Evolutionary conservation across 2,888 invertebrate genomes (phyloP).

Genomic region (Nematopogon swammerdamellus): DNA sequence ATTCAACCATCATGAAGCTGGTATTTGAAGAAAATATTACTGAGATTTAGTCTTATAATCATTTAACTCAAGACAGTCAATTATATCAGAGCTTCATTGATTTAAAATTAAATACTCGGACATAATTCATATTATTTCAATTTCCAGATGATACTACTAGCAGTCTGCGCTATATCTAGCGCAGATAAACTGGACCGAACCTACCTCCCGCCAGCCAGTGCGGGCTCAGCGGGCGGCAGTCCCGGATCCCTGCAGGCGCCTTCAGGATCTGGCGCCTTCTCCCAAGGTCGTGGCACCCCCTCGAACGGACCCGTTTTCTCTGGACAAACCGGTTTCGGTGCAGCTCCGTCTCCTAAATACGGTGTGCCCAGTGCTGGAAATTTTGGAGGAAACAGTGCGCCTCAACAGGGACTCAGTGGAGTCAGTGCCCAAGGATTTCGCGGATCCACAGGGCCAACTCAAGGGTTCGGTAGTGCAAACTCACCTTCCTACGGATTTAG

Average conservation of each 20-base stretch:
- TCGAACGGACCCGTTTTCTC: no score
- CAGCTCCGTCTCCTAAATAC: neutral
- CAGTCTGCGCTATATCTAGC: slow-evolving; percentile 37
- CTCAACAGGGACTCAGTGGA: neutral
- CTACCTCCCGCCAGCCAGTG: slow-evolving; percentile 34
- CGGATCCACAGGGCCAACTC: neutral
- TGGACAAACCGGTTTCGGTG: neutral
- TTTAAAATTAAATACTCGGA: no score
- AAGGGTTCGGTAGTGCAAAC: neutral
- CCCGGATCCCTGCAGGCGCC: slow-evolving; percentile 37
- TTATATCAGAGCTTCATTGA: no score
- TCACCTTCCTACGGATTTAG: neutral
- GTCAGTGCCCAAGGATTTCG: neutral
- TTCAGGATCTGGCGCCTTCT: slow-evolving; percentile 9
- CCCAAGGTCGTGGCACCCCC: slow-evolving; percentile 19
- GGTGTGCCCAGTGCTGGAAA: neutral
- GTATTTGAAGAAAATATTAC: no score
- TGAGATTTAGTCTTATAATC: no score
- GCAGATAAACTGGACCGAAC: slow-evolving; percentile 43
- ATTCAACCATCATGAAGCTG: no score
- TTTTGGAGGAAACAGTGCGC: neutral
- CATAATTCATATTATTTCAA: neutral
- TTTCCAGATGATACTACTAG: slow-evolving; percentile 38
- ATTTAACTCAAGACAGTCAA: neutral
- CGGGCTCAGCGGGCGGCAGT: slow-evolving; percentile 35